Percentiles rank a stretch among this genome's conserved stretches.
Conservation (phyloP, 2,113 vertebrate genomes). For the Alosa alosa region DNA sequence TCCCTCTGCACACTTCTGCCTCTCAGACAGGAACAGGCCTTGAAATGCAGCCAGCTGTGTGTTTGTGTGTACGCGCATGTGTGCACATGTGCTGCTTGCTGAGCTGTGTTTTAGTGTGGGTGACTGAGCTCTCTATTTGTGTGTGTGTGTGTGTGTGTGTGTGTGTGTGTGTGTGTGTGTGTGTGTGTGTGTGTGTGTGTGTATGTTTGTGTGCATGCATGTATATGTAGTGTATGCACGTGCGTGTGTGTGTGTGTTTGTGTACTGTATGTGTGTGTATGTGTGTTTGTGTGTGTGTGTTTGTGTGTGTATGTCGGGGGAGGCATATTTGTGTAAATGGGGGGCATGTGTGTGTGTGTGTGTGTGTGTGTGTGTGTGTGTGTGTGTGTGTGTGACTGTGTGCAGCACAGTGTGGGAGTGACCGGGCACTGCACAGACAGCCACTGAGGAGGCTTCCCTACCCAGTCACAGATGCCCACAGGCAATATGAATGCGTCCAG, state of each 20-base stretch:
- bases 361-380: background rate
- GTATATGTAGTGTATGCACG: background rate
- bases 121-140: background rate
- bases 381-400: background rate
- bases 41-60: constrained; percentile 15
- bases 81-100: constrained; percentile 21
- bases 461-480: constrained; percentile 57
- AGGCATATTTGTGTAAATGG: too few species aligned
- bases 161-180: constrained; percentile 29
- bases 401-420: constrained; percentile 50
- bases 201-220: background rate
- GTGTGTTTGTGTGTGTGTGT: background rate
- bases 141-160: constrained; percentile 2
- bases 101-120: constrained; percentile 7
- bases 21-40: constrained; percentile 10
- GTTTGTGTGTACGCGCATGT: background rate
- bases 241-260: background rate
- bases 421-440: constrained; percentile 61
- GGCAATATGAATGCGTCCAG: constrained; percentile 43
- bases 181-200: constrained; percentile 19
- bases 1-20: background rate
- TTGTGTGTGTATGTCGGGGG: background rate
- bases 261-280: background rate
- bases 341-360: background rate
- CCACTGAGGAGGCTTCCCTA: constrained; percentile 50